Evolutionary conservation across 1,140 invertebrate species (phyloP), one percentile per base, ranked within the genome.

Genomic region (Leptinotarsa texana): DNA sequence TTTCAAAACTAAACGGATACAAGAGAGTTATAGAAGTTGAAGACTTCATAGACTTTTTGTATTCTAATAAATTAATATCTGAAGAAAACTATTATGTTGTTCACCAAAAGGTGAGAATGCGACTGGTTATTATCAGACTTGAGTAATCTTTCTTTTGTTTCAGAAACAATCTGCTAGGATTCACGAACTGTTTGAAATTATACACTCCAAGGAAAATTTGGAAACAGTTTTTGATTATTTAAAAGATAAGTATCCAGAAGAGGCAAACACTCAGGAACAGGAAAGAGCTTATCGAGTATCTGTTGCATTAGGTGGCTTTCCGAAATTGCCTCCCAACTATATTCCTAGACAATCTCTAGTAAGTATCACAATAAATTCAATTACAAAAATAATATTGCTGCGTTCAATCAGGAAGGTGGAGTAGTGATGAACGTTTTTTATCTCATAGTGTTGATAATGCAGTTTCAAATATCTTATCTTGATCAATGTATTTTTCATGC

Each of bases 311-410:
- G 77, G 75, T 24, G 72, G 75, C 22, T 74, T 78, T 67, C 77
- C 77, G 0, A 70, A 76, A 65, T 76, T 78, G 65, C 75, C 77
- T n/a, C 73, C 73, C 17, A 72, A 78, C 72, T 78, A 78, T 75
- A 72, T 78, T 73, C 57, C 69, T 17, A 76, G 77, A 51, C 66
- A 74, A 49, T 72, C 69, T 24, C 62, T 76, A 48, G 77, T 78
- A 74, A 78, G 74, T 76, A 48, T 61, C 33, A 42, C 33, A 42
- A 42, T 42, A 3, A 11, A 42, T 42, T 24, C 15, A 17, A 13
- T 21, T 18, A 48, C 61, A 24, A 66, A 33, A 69, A 69, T 24
- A 49, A 15, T 69, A 61, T 17, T 5, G 17, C 15, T 42, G 18
- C 18, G 27, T 51, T 27, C 11, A 47, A 33, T 62, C 27, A 65